phyloP scores from a whole-genome alignment of 2,797 vertebrate species.

The Manis pentadactyla region DNA sequence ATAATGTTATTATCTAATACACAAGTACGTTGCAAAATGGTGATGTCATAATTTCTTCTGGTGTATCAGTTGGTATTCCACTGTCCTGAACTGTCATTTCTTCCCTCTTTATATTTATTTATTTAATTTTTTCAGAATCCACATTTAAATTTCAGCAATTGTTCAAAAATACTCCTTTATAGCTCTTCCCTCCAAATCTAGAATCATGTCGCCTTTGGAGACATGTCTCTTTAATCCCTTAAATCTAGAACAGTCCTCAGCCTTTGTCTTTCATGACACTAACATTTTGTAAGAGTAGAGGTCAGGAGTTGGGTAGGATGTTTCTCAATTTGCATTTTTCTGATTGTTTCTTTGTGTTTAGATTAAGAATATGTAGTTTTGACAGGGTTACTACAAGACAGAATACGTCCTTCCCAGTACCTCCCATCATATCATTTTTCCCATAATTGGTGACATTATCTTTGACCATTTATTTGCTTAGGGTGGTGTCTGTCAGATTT shows the following conservation, averaged over 20 bases:
- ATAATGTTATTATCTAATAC: conserved; percentile 6
- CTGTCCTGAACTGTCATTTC: neutral
- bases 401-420: too few species aligned
- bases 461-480: too few species aligned
- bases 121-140: conserved; percentile 4
- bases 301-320: too few species aligned
- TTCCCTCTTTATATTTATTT: neutral
- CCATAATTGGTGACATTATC: too few species aligned
- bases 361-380: too few species aligned
- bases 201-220: neutral
- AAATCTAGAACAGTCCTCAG: neutral
- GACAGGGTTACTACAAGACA: too few species aligned
- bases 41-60: conserved; percentile 44
- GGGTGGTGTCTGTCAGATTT: too few species aligned
- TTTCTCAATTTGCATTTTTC: too few species aligned
- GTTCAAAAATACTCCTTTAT: neutral
- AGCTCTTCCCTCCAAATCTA: neutral
- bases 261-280: neutral
- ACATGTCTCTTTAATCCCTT: neutral
- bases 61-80: neutral
- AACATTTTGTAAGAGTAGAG: too few species aligned
- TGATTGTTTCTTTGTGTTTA: too few species aligned
- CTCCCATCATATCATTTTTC: too few species aligned
- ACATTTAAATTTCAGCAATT: conserved; percentile 23
- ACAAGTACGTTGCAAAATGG: neutral